Base-by-base conservation (phyloP, 2,888 invertebrate genomes). In the Drosophila hawaiiensis region DNA sequence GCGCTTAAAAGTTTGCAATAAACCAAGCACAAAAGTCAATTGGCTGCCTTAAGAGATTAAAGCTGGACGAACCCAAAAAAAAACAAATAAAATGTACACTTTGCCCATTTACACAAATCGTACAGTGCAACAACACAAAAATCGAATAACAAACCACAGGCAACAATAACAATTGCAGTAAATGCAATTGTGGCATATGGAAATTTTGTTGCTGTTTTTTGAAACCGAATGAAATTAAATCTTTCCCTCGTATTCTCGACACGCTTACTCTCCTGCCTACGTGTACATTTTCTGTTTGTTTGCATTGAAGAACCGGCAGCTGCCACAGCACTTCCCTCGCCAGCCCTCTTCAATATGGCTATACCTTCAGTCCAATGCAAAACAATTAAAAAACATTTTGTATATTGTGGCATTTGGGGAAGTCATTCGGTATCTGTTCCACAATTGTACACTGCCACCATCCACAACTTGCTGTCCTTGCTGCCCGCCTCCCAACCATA, bases 191-290 rank as follows among this genome's bases (percentile, higher is more conserved):
- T 53, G 83, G 80, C 81, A 82, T 80, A 80, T 82, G 81, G 71
- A 73, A 81, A 82, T 83, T 25, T 25, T 78, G 83, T 84, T 80
- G 75, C 76, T 80, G 69, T 73, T 47, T 84, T 89, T 84, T 78
- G 76, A 83, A 87, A 89, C 64, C 88, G 72, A 90, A 86, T 90
- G 73, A 86, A 86, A 86, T 86, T 85, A 86, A 90, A 90, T 84
- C 77, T 71, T 79, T 49, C 63, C 66, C 58, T 67, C 52, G 55
- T 63, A 69, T 74, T 68, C 73, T 66, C 67, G 35, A 52, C 66
- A 68, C 58, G 49, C 49, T 58, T 59, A 16, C 35, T 31, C 49
- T 37, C 22, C 49, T 43, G 50, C 39, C 58, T 50, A 60, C 43
- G 54, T 62, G 54, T 63, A 52, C 52, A 31, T 60, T 49, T 39